phyloP scores from a whole-genome alignment of 2,888 invertebrate species.

The Philaethria dido region DNA sequence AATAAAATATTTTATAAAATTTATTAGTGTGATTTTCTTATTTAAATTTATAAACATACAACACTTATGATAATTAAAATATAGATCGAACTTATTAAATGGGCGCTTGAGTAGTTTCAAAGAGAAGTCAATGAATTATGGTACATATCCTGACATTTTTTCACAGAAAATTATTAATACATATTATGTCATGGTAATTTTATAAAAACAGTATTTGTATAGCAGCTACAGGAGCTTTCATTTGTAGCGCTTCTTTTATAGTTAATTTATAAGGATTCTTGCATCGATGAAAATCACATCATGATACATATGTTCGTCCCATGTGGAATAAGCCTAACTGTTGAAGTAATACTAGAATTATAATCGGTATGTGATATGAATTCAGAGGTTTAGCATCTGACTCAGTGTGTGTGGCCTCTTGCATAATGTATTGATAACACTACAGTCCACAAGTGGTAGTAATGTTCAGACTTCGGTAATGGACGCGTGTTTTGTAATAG shows the following conservation, averaged over 20 bases:
- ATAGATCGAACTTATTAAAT: no score
- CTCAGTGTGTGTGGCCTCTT: slow-evolving; percentile 43
- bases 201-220: slow-evolving; percentile 7
- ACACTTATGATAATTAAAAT: no score
- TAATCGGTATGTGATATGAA: slow-evolving; percentile 65
- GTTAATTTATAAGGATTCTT: slow-evolving; percentile 22
- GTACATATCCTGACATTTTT: neutral
- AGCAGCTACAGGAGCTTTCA: slow-evolving; percentile 14
- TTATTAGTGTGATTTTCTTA: no score
- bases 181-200: neutral
- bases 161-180: neutral
- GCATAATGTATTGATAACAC: slow-evolving; percentile 1
- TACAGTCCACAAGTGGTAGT: neutral
- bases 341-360: slow-evolving; percentile 53
- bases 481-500: neutral
- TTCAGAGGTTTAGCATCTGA: slow-evolving; percentile 47
- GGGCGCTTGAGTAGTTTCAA: neutral
- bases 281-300: slow-evolving; percentile 7
- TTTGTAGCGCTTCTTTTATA: slow-evolving; percentile 22
- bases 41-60: no score
- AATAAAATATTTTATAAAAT: no score
- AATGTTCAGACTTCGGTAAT: neutral
- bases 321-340: slow-evolving; percentile 24
- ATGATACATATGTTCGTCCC: neutral
- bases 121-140: neutral